Percentiles rank a stretch among this genome's conserved stretches.
phyloP scores from a whole-genome alignment of 2,888 invertebrate genomes.

The Resseliella maxima region DNA sequence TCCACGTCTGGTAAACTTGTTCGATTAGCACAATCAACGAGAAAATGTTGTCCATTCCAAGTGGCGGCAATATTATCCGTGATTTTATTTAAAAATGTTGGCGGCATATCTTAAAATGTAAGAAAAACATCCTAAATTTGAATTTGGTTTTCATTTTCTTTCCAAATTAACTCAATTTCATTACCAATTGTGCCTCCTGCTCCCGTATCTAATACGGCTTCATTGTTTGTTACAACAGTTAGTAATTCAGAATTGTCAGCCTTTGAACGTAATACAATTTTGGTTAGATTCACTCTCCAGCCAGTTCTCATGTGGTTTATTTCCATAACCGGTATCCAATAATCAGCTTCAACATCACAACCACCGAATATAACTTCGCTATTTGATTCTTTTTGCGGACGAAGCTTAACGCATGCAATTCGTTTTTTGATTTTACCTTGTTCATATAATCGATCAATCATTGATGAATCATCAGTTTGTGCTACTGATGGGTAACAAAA shows the following conservation, averaged over 20 bases:
- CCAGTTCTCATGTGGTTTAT: not conserved
- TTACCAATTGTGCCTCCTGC: too few relatives aligned
- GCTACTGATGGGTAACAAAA: not conserved
- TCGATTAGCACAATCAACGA: too few relatives aligned
- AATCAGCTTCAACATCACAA: slow-evolving; percentile 30
- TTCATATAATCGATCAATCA: not conserved
- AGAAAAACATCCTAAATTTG: too few relatives aligned
- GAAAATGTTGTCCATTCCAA: not conserved
- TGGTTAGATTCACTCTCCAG: not conserved
- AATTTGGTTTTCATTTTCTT: too few relatives aligned
- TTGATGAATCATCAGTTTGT: not conserved
- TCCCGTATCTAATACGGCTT: too few relatives aligned
- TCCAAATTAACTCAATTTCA: too few relatives aligned
- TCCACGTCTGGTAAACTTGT: too few relatives aligned
- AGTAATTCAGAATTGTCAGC: not conserved
- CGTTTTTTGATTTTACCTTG: slow-evolving; percentile 25
- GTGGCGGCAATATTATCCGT: not conserved
- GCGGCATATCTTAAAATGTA: too few relatives aligned
- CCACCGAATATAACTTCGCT: slow-evolving; percentile 19
- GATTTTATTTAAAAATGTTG: too few relatives aligned
- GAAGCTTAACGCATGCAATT: not conserved
- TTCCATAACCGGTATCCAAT: not conserved
- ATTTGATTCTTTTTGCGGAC: not conserved
- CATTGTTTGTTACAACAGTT: not conserved
- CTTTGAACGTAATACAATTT: not conserved